phyloP scores from a whole-genome alignment of 1,140 invertebrate genomes.

The Branchinecta lindahli region DNA sequence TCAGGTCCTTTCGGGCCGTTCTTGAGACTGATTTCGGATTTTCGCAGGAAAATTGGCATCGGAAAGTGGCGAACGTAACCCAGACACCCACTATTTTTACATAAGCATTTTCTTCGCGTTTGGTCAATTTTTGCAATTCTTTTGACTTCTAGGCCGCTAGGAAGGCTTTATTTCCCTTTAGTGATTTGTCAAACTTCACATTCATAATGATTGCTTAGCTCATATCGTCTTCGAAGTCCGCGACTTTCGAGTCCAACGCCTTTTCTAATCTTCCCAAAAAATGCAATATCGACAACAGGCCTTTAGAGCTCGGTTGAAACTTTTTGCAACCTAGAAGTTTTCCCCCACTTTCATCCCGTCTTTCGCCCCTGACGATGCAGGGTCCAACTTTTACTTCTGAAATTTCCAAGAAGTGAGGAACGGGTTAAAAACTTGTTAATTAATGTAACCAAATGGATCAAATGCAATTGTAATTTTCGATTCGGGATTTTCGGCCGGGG shows the following conservation, averaged over 20 bases:
- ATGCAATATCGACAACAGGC: slow-evolving; percentile 8
- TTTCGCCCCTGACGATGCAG: too few relatives aligned
- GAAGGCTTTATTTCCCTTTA: too few relatives aligned
- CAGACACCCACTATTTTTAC: too few relatives aligned
- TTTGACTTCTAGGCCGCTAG: too few relatives aligned
- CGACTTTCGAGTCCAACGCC: background rate
- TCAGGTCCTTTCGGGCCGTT: too few relatives aligned
- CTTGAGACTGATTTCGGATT: too few relatives aligned
- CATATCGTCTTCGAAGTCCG: background rate
- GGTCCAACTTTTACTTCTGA: background rate
- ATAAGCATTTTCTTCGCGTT: too few relatives aligned
- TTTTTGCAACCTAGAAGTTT: background rate
- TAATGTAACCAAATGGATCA: slow-evolving; percentile 10
- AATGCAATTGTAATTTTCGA: slow-evolving; percentile 9
- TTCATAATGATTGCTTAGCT: too few relatives aligned
- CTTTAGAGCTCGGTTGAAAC: background rate
- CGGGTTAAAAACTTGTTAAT: slow-evolving; percentile 10
- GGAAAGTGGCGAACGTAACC: too few relatives aligned
- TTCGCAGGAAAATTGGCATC: too few relatives aligned
- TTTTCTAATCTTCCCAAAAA: background rate
- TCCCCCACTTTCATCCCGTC: background rate
- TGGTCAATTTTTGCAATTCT: too few relatives aligned
- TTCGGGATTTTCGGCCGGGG: background rate
- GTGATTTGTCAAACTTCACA: too few relatives aligned
- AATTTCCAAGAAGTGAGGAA: slow-evolving; percentile 10